Base-by-base conservation (phyloP, 2,797 vertebrate genomes). In the Vultur gryphus region DNA sequence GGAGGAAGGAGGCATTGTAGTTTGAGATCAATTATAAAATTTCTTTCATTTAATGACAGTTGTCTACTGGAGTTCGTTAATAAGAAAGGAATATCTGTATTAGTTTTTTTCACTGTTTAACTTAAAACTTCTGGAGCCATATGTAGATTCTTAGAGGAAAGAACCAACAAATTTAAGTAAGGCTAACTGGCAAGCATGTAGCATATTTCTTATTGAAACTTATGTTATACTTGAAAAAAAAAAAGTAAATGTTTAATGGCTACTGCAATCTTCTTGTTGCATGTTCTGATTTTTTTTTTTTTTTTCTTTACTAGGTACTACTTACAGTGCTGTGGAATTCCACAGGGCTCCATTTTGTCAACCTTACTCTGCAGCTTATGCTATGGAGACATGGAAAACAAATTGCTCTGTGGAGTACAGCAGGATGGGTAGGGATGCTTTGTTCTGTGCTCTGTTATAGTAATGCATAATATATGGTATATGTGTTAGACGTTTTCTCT, bases 371-470 rank as follows among this genome's bases (percentile, higher is more conserved):
- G 99, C 97, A 99, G 98, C 52, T 97, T 99, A 55, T 99, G 99
- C 96, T 99, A 99, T 3, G 99, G 99, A 46, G 98, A 99, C 97
- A 99, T 99, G 99, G 99, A 99, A 97, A 99, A 98, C 51, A 79
- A 84, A 51, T 92, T 99, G 46, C 97, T 99, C 23, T 61, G 84
- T 43, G 96, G 97, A 44, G 55, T 99, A 23, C 96, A 97, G 91
- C 97, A 93, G 77, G 98, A 98, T 87, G 99, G 99, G 99, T 99
- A 98, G 54, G 83, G 25, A 25, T 84, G 46, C 23, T 44, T 80
- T 91, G 13, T 85, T 70, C 24, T 64, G 6, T 83, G 25, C 31
- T 91, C 28, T 87, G 28, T 72, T 73, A 16, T 1, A 62, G n/a
- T 77, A 59, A 21, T 35, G 49, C 14, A 6, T 72, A 33, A n/a